phyloP scores from a whole-genome alignment of 2,888 invertebrate genomes.

The Drosophila phalerata region DNA sequence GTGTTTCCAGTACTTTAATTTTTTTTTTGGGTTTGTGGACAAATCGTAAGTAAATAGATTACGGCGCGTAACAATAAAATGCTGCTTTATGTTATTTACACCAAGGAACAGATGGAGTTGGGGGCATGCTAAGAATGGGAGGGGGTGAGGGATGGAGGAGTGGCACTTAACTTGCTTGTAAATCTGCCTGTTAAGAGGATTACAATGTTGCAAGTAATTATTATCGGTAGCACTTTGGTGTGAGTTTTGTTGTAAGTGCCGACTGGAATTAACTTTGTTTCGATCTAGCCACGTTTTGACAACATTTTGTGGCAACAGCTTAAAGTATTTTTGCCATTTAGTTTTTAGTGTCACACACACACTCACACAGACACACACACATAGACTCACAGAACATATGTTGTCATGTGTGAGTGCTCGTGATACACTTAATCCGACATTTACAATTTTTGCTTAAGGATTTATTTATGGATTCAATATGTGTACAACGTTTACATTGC shows the following conservation, averaged over 20 bases:
- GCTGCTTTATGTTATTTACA: constrained; percentile 50
- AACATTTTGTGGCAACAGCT: constrained; percentile 41
- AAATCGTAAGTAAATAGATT: constrained; percentile 62
- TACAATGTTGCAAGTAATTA: constrained; percentile 81
- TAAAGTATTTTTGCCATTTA: constrained; percentile 68
- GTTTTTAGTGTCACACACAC: constrained; percentile 59
- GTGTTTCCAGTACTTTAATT: not conserved
- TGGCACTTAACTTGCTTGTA: constrained; percentile 72
- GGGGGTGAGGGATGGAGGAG: not conserved
- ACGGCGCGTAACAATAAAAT: constrained; percentile 42
- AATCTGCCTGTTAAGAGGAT: constrained; percentile 76
- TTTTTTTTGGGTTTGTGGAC: constrained; percentile 30
- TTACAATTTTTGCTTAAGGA: constrained; percentile 82
- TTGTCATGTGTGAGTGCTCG: constrained; percentile 31
- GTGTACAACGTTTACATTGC: constrained; percentile 65
- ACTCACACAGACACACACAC: constrained; percentile 18
- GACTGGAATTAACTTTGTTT: constrained; percentile 77
- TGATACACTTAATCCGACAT: constrained; percentile 81
- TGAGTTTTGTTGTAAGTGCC: constrained; percentile 48
- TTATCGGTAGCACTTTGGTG: constrained; percentile 59
- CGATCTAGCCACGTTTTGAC: constrained; percentile 74
- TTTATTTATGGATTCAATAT: constrained; percentile 81
- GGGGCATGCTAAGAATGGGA: not conserved
- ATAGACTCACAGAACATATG: constrained; percentile 4
- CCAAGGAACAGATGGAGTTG: constrained; percentile 7